These are phyloP conservation scores for Dynastes maya DNA, from an alignment of 2,888 invertebrate species.

Conservation along the genomic window DNA sequence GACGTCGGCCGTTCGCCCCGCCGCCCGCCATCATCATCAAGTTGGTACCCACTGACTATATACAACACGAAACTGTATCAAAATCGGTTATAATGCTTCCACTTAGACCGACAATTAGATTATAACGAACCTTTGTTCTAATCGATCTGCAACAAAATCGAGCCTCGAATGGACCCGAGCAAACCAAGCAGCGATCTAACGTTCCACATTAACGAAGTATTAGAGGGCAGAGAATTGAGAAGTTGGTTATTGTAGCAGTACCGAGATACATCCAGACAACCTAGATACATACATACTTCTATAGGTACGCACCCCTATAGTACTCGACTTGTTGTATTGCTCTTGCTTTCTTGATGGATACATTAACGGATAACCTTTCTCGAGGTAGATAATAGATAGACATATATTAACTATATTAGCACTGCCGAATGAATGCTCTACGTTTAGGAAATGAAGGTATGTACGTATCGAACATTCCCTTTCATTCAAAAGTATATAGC, in stretches of 20 bases:
- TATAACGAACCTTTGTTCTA: constrained; percentile 50
- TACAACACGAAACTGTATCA: constrained; percentile 41
- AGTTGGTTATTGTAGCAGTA: not conserved
- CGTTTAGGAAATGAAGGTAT: too few species aligned
- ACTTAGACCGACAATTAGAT: constrained; percentile 50
- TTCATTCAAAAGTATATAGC: too few species aligned
- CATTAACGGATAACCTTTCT: not conserved
- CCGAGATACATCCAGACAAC: not conserved
- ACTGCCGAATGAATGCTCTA: not conserved
- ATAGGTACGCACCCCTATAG: too few species aligned
- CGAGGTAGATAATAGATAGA: not conserved
- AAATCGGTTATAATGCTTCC: constrained; percentile 48
- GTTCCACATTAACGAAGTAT: too few species aligned
- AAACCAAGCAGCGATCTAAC: not conserved
- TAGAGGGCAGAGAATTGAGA: too few species aligned
- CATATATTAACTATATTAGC: not conserved
- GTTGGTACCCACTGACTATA: not conserved
- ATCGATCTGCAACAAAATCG: constrained; percentile 48
- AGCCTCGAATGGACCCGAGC: not conserved
- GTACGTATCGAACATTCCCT: too few species aligned
- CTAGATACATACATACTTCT: not conserved
- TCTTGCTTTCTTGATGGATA: not conserved
- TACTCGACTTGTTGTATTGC: not conserved
- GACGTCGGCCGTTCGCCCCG: too few species aligned
- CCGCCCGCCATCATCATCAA: not conserved